phyloP scores from a whole-genome alignment of 1,140 invertebrate species.

The Drosophila sucinea region DNA sequence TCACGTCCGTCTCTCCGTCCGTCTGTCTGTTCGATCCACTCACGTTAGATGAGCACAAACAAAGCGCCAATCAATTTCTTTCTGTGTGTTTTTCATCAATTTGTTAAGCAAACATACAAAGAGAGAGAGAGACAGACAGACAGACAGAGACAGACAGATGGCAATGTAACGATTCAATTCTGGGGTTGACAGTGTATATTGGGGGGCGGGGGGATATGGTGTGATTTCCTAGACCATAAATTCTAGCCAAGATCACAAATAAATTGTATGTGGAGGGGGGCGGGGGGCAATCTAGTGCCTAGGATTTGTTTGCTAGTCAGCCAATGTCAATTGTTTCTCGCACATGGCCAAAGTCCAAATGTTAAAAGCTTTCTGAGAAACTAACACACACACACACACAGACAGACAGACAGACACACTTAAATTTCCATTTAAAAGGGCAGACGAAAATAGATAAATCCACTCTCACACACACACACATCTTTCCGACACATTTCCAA shows the following conservation, averaged over 20 bases:
- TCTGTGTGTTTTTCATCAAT: slow-evolving; percentile 35
- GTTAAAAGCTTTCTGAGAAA: slow-evolving; percentile 34
- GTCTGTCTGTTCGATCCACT: slow-evolving; percentile 29
- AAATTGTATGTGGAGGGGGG: slow-evolving; percentile 4
- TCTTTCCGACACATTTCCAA: background rate
- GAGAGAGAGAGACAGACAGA: background rate
- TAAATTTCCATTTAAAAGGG: slow-evolving; percentile 10
- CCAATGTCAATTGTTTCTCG: slow-evolving; percentile 30
- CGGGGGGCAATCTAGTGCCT: slow-evolving; percentile 1
- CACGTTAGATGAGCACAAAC: slow-evolving; percentile 21
- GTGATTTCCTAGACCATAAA: slow-evolving; percentile 34
- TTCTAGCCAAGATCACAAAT: slow-evolving; percentile 24
- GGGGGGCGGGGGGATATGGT: background rate
- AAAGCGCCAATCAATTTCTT: slow-evolving; percentile 38
- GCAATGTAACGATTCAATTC: slow-evolving; percentile 23
- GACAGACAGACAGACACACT: background rate
- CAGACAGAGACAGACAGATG: slow-evolving; percentile 7
- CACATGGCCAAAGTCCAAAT: slow-evolving; percentile 12
- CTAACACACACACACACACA: background rate
- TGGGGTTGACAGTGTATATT: slow-evolving; percentile 9
- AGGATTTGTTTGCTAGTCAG: slow-evolving; percentile 32
- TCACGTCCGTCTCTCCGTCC: background rate
- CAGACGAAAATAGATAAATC: slow-evolving; percentile 6
- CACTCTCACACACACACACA: too few relatives aligned
- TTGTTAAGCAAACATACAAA: slow-evolving; percentile 49